Evolutionary conservation across 2,797 vertebrate species (phyloP), one percentile per base, ranked within the genome.

Genomic region (Sebastes matsubarae): DNA sequence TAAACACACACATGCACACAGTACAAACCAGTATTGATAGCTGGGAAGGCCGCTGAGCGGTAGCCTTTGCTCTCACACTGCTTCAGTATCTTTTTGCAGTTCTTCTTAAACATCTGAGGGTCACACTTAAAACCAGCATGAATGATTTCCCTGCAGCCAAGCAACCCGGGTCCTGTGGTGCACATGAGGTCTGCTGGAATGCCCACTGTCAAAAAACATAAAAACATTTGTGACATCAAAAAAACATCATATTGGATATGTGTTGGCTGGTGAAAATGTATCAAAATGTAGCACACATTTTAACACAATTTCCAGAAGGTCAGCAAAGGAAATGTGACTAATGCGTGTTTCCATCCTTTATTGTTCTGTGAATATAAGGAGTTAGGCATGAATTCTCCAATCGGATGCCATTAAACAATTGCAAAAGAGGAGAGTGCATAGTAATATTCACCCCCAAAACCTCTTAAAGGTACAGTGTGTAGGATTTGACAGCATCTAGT

Each of bases 11-110:
- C 20, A 61, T 7, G 6, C 4, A 32, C 10, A 10, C 12, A 32
- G 24, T 70, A 88, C 90, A 29, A 59, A 95, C 94, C 93, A 0
- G 94, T 94, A 27, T 91, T 90, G 63, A 95, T 71, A 10, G 94
- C 94, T 64, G 94, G 94, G 75, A 95, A 94, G 22, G 91, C 79
- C 5, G 76, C 89, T 0, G 94, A 94, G 12, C 2, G 1, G 55
- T 76, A 90, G 61, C 88, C 81, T 76, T 89, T 91, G 20, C 3
- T 85, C 54, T 95, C 91, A 87, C 94, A 95, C 9, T 67, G 68
- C 72, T 77, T 72, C 80, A 95, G 61, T 6, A 95, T 92, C 11
- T 87, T 87, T 55, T 72, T 87, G 64, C 87, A 92, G 1, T 46
- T 84, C 59, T 88, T 90, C 29, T 22, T 59, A 36, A 94, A 84